Conservation (phyloP, 2,113 vertebrate genomes). For the Scalopus aquaticus region DNA sequence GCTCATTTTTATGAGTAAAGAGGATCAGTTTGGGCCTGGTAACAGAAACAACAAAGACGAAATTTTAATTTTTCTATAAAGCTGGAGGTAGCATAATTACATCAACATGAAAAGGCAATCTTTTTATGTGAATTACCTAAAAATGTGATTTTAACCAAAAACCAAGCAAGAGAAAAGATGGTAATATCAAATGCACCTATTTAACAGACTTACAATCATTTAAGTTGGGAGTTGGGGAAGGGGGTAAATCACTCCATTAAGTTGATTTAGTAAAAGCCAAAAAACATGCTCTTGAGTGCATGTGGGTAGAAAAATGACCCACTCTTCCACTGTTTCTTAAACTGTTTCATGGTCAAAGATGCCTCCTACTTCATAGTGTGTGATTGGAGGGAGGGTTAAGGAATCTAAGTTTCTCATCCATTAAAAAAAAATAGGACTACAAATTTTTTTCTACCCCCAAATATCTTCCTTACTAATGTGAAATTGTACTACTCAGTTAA, state of each 20-base stretch:
- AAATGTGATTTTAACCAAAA: constrained; percentile 48
- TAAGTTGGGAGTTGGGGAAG: not conserved
- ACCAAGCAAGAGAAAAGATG: not conserved
- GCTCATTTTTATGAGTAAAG: constrained; percentile 35
- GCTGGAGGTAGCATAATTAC: not conserved
- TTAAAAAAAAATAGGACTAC: not conserved
- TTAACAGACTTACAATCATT: not conserved
- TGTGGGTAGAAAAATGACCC: not conserved
- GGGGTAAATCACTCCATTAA: not conserved
- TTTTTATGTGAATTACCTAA: constrained; percentile 25
- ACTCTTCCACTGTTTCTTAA: not conserved
- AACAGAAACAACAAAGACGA: not conserved
- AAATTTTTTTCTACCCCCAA: not conserved
- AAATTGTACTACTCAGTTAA: not conserved
- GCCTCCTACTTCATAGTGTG: not conserved
- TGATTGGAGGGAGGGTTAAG: not conserved
- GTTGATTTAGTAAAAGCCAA: not conserved
- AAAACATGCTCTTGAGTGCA: not conserved
- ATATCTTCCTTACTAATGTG: constrained; percentile 1
- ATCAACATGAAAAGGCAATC: not conserved
- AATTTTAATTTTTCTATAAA: constrained; percentile 37
- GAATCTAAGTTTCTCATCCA: not conserved
- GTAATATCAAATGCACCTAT: not conserved
- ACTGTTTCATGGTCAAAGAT: not conserved
- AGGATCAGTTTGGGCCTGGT: not conserved